Conservation (phyloP, 2,797 vertebrate genomes). For the Lemur catta region DNA sequence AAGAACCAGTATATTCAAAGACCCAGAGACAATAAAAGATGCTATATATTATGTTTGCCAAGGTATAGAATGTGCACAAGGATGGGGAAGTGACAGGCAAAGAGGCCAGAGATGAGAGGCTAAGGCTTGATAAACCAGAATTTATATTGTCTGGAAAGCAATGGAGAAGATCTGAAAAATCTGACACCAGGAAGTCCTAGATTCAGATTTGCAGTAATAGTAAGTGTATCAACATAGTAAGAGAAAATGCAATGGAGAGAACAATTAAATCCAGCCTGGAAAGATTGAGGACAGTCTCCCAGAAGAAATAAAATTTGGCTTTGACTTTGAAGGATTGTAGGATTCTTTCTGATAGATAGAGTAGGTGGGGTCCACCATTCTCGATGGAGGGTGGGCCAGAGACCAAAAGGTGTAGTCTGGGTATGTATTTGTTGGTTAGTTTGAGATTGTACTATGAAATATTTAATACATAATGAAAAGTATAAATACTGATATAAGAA, state of each 20-base stretch:
- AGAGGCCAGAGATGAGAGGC: not conserved
- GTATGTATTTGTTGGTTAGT: not conserved
- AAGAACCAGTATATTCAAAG: not conserved
- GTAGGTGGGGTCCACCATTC: not conserved
- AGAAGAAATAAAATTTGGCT: not conserved
- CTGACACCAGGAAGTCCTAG: not conserved
- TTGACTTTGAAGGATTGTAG: not conserved
- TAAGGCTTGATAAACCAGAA: not conserved
- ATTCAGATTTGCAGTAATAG: conserved; percentile 7
- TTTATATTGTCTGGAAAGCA: not conserved
- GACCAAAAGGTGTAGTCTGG: not conserved
- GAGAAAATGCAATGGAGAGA: not conserved
- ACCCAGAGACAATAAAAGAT: not conserved
- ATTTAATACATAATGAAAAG: not conserved
- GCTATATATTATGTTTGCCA: not conserved
- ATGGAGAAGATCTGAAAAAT: not conserved
- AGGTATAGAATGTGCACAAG: not conserved
- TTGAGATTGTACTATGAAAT: conserved; percentile 8
- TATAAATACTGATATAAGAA: not conserved
- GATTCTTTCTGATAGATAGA: not conserved
- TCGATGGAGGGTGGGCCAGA: not conserved
- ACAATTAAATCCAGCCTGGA: not conserved
- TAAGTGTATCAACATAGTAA: not conserved
- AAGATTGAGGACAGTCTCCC: not conserved
- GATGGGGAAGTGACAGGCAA: not conserved